These are phyloP conservation scores for Chaitophorus viminalis DNA, from an alignment of 2,888 invertebrate genomes.

Conservation along the genomic window DNA sequence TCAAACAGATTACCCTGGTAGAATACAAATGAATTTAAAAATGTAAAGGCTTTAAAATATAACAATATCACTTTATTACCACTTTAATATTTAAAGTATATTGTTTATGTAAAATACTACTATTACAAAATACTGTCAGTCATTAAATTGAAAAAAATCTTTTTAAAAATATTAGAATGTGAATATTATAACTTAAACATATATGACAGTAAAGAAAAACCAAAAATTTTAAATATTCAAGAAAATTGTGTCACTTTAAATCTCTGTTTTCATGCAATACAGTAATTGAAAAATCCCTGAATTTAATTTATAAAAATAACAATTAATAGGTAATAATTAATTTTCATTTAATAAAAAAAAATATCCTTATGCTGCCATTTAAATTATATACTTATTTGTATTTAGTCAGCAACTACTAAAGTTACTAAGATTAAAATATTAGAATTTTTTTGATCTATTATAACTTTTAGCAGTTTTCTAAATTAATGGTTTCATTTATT, in stretches of 20 bases:
- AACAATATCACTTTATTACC: conserved; percentile 49
- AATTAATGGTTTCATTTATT: neutral
- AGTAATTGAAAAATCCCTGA: neutral
- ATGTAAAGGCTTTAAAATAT: conserved; percentile 37
- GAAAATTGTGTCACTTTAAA: neutral
- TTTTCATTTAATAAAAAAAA: neutral
- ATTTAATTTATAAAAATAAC: neutral
- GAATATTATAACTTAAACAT: neutral
- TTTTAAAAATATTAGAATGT: neutral
- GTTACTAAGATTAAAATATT: conserved; percentile 20
- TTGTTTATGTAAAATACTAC: conserved; percentile 28
- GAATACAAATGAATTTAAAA: conserved; percentile 27
- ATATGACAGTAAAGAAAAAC: neutral
- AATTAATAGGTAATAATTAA: conserved; percentile 3
- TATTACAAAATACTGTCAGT: conserved; percentile 28
- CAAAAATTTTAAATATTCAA: neutral
- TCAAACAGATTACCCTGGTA: conserved; percentile 55
- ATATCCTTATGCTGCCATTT: neutral
- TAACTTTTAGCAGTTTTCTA: neutral
- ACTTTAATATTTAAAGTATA: conserved; percentile 18
- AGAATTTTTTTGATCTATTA: conserved; percentile 31
- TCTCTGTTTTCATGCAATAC: neutral
- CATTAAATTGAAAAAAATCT: conserved; percentile 18
- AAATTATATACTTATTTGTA: neutral
- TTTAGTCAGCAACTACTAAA: conserved; percentile 6